Percentiles rank a stretch among this genome's conserved stretches.
Evolutionary conservation across 1,140 invertebrate genomes (phyloP).

Genomic region (Leptoteleia sp.): DNA sequence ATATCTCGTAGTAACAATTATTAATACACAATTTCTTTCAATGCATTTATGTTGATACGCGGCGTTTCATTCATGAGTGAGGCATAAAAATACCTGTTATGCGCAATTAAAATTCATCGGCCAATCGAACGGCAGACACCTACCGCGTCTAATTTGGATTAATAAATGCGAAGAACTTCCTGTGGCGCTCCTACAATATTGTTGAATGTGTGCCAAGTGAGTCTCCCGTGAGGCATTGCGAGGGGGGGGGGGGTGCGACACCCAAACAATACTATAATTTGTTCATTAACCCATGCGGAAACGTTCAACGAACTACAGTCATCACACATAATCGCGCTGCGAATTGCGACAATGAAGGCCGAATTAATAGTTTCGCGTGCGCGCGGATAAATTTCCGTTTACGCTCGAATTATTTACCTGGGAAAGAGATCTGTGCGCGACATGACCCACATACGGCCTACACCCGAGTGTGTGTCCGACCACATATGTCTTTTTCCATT

Average conservation of each 20-base stretch:
- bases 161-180: conserved; percentile 40
- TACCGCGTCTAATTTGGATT: conserved; percentile 34
- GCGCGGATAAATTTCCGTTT: conserved; percentile 47
- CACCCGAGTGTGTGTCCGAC: not conserved
- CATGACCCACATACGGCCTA: conserved; percentile 36
- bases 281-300: conserved; percentile 51
- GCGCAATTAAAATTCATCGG: conserved; percentile 37
- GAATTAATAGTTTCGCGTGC: conserved; percentile 53
- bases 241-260: too few species aligned
- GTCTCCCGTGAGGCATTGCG: conserved; percentile 21
- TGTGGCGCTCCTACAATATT: conserved; percentile 28
- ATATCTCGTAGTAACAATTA: too few species aligned
- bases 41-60: too few species aligned
- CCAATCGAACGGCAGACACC: too few species aligned
- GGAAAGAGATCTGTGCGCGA: conserved; percentile 12
- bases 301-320: conserved; percentile 50
- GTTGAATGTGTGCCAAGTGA: conserved; percentile 52
- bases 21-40: too few species aligned
- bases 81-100: too few species aligned
- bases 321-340: conserved; percentile 28
- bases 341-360: conserved; percentile 23
- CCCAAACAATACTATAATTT: conserved; percentile 54
- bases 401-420: conserved; percentile 49
- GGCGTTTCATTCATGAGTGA: too few species aligned
- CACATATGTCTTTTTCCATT: conserved; percentile 21